Evolutionary conservation across 2,888 invertebrate species (phyloP).

Genomic region (Megamerina dolium): DNA sequence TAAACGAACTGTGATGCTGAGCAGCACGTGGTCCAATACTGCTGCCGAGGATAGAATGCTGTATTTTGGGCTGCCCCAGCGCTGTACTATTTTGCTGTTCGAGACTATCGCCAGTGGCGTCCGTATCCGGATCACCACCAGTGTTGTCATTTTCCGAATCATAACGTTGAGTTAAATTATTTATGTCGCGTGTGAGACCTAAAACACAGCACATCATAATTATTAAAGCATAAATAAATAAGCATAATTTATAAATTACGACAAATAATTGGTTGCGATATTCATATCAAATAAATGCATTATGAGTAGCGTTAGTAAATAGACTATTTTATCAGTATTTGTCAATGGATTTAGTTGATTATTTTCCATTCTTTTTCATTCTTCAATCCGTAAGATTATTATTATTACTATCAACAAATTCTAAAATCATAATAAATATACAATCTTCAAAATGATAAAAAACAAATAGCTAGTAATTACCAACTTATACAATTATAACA

Average conservation of each 20-base stretch:
- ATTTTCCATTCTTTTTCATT: too few relatives aligned
- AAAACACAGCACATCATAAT: not conserved
- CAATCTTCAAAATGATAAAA: too few relatives aligned
- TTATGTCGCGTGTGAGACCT: constrained; percentile 48
- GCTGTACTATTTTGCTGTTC: constrained; percentile 44
- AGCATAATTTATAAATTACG: not conserved
- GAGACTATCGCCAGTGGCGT: constrained; percentile 59
- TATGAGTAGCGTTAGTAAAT: not conserved
- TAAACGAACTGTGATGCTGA: constrained; percentile 53
- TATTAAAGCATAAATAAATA: not conserved
- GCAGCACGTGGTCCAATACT: constrained; percentile 40
- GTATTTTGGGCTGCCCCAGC: constrained; percentile 14
- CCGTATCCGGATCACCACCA: constrained; percentile 62
- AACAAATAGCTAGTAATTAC: too few relatives aligned
- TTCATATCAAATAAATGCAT: not conserved
- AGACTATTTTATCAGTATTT: constrained; percentile 28
- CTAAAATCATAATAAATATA: too few relatives aligned
- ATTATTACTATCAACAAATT: too few relatives aligned
- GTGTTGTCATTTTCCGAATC: constrained; percentile 54
- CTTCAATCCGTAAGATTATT: too few relatives aligned
- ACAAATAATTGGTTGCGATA: too few relatives aligned
- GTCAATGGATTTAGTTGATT: constrained; percentile 18
- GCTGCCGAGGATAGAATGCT: constrained; percentile 47
- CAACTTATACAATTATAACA: too few relatives aligned
- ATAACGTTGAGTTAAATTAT: constrained; percentile 47